Evolutionary conservation across 1,140 invertebrate species (phyloP).

Genomic region (Marisa cornuarietis): DNA sequence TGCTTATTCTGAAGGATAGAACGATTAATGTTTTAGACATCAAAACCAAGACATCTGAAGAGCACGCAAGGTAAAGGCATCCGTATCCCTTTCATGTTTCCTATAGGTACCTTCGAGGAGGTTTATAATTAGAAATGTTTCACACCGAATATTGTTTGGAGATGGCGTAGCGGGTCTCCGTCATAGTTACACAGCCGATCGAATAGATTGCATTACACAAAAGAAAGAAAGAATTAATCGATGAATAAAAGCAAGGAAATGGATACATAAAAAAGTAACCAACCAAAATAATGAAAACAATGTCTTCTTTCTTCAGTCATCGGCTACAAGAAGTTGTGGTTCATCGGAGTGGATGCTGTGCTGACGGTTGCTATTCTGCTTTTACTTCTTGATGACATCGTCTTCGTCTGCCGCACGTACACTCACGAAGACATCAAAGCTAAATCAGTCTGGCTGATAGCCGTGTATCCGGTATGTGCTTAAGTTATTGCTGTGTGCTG

Average conservation of each 20-base stretch:
- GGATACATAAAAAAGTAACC: no score
- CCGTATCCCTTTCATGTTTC: background rate
- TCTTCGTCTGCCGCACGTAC: conserved; percentile 14
- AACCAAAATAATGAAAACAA: no score
- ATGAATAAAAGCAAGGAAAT: no score
- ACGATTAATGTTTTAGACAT: no score
- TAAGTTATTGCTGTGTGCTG: no score
- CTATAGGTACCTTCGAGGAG: no score
- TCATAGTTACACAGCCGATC: no score
- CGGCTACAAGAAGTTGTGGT: background rate
- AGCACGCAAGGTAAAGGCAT: background rate
- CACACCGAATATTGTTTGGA: background rate
- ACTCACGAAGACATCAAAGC: conserved; percentile 6
- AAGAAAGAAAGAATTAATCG: no score
- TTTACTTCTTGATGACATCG: conserved; percentile 2
- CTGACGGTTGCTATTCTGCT: background rate
- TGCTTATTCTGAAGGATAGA: no score
- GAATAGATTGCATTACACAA: no score
- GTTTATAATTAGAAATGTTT: background rate
- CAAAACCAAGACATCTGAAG: no score
- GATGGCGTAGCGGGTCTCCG: no score
- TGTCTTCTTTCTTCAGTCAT: background rate
- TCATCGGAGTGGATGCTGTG: conserved; percentile 1
- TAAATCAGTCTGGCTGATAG: conserved; percentile 16
- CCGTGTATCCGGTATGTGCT: conserved; percentile 9